These are phyloP conservation scores for Halcyon senegalensis DNA, from an alignment of 2,113 vertebrate genomes.

Conservation along the genomic window DNA sequence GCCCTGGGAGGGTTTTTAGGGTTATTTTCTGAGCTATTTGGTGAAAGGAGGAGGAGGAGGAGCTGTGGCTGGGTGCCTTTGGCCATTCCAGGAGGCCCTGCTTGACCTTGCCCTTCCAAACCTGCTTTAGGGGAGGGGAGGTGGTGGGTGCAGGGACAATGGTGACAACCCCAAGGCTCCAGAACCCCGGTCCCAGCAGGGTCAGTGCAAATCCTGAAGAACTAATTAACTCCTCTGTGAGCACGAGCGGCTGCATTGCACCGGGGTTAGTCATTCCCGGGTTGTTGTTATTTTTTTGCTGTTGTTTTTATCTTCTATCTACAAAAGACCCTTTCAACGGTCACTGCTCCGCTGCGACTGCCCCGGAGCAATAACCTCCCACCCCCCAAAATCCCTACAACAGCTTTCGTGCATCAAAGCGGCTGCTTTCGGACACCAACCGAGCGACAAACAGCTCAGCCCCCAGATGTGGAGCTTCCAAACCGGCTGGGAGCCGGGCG, in stretches of 20 bases:
- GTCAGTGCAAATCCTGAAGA: background rate
- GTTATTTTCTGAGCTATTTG: background rate
- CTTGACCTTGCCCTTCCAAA: background rate
- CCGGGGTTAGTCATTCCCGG: background rate
- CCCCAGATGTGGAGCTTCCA: background rate
- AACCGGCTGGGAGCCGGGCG: background rate
- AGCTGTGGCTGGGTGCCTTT: rapidly evolving
- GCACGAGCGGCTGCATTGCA: background rate
- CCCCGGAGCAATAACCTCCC: background rate
- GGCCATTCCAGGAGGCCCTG: rapidly evolving
- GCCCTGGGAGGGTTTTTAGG: rapidly evolving
- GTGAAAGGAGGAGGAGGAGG: background rate
- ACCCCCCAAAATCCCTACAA: background rate
- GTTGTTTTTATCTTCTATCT: background rate
- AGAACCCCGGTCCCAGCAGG: background rate
- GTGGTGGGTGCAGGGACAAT: rapidly evolving
- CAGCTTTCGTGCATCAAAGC: constrained; percentile 52
- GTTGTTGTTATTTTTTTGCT: background rate
- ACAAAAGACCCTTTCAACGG: background rate
- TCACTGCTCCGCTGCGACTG: background rate
- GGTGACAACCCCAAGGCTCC: rapidly evolving
- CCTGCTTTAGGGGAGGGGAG: background rate
- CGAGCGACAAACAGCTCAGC: constrained; percentile 13
- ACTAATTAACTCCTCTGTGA: background rate
- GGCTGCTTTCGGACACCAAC: constrained; percentile 17